A percentile compares a stretch with the other conserved stretches of the same genome.
These are phyloP conservation scores for Geopemphigus sp. DNA, from an alignment of 1,140 invertebrate species.

Conservation along the genomic window DNA sequence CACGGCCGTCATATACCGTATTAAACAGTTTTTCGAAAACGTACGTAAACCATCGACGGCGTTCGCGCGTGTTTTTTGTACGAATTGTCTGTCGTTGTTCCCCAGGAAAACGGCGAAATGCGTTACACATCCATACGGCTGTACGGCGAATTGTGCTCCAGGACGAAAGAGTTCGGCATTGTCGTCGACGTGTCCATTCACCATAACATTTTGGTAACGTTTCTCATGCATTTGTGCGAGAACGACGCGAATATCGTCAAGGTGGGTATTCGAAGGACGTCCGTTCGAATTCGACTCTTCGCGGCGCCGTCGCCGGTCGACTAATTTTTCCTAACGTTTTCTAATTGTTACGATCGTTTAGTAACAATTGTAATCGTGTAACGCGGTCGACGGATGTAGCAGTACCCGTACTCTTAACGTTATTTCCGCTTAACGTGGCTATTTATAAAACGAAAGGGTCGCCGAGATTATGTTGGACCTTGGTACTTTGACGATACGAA, in stretches of 20 bases:
- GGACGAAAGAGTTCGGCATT: conserved; percentile 13
- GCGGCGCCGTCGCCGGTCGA: too few relatives aligned
- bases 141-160: conserved; percentile 38
- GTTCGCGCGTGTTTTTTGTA: too few relatives aligned
- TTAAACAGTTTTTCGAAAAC: conserved; percentile 46
- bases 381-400: too few relatives aligned
- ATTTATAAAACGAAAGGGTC: too few relatives aligned
- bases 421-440: too few relatives aligned
- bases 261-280: background rate
- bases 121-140: conserved; percentile 19
- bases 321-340: too few relatives aligned
- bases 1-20: conserved; percentile 1
- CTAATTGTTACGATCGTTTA: too few relatives aligned
- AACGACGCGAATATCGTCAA: conserved; percentile 30
- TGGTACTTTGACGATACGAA: too few relatives aligned
- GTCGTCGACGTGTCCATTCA: conserved; percentile 14
- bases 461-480: too few relatives aligned
- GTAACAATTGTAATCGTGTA: too few relatives aligned
- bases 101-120: conserved; percentile 38
- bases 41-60: background rate
- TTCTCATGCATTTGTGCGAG: conserved; percentile 36
- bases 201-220: conserved; percentile 32
- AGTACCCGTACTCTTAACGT: too few relatives aligned
- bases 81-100: background rate
- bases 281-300: too few relatives aligned